These are phyloP conservation scores for Lates japonicus DNA, from an alignment of 2,797 vertebrate genomes.

Conservation along the genomic window DNA sequence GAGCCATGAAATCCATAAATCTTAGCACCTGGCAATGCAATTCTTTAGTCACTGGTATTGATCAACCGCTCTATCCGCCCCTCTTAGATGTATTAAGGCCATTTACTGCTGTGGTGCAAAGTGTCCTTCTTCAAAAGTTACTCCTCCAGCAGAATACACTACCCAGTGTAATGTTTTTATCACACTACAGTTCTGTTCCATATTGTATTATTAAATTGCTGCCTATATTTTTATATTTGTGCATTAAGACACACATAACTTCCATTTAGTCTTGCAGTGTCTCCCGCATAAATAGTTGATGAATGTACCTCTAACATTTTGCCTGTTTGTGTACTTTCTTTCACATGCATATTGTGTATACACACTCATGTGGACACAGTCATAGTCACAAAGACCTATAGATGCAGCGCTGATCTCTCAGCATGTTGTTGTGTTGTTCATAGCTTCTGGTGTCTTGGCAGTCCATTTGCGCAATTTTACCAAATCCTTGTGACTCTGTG, in stretches of 20 bases:
- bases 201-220: background rate
- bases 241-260: background rate
- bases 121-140: conserved; percentile 26
- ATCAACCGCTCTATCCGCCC: conserved; percentile 40
- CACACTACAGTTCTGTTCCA: conserved; percentile 4
- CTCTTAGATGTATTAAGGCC: conserved; percentile 31
- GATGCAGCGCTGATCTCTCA: background rate
- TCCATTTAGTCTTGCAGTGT: background rate
- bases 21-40: conserved; percentile 34
- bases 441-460: background rate
- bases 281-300: background rate
- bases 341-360: background rate
- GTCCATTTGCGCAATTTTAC: background rate
- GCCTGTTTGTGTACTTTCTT: background rate
- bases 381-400: background rate
- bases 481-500: background rate
- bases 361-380: background rate
- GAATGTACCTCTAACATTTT: background rate
- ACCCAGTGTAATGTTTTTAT: background rate
- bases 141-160: conserved; percentile 4
- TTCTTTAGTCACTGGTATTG: conserved; percentile 44
- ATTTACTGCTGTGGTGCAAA: conserved; percentile 36
- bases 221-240: background rate
- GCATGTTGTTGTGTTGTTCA: background rate
- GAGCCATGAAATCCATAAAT: conserved; percentile 37